Evolutionary conservation across 2,797 vertebrate species (phyloP).

Genomic region (Oreochromis grahami): DNA sequence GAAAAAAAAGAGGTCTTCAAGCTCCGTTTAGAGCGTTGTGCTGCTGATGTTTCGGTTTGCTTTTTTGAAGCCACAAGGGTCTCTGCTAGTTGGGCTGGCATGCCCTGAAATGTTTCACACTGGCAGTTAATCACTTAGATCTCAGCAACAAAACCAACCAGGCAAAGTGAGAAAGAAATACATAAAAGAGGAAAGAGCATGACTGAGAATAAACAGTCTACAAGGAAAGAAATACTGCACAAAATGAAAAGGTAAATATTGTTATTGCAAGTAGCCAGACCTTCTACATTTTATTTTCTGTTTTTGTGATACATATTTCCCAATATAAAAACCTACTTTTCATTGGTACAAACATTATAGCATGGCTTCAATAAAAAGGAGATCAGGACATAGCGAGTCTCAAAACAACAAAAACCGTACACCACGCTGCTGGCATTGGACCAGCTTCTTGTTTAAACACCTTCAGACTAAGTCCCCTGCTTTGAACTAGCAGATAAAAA

Average conservation of each 20-base stretch:
- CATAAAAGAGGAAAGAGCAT: neutral
- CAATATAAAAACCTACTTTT: neutral
- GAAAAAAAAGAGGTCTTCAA: constrained; percentile 35
- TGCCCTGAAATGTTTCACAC: constrained; percentile 48
- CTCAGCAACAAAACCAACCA: constrained; percentile 24
- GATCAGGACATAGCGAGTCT: neutral
- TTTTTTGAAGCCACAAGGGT: constrained; percentile 41
- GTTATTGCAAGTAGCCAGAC: neutral
- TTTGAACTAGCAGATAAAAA: neutral
- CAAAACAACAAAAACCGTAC: neutral
- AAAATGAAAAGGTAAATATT: neutral
- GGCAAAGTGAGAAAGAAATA: constrained; percentile 20
- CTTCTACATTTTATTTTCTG: neutral
- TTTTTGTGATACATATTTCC: neutral
- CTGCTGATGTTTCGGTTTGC: constrained; percentile 38
- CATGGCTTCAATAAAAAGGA: neutral
- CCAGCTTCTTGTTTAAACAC: neutral
- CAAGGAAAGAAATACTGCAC: neutral
- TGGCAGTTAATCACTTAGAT: constrained; percentile 61
- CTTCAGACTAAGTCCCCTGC: neutral
- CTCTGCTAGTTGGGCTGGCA: constrained; percentile 40
- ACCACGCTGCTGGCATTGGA: neutral
- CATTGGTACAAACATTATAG: neutral
- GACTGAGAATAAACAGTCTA: neutral
- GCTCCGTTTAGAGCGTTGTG: constrained; percentile 31